Evolutionary conservation across 2,113 vertebrate genomes (phyloP).

Genomic region (Cisticola juncidis): DNA sequence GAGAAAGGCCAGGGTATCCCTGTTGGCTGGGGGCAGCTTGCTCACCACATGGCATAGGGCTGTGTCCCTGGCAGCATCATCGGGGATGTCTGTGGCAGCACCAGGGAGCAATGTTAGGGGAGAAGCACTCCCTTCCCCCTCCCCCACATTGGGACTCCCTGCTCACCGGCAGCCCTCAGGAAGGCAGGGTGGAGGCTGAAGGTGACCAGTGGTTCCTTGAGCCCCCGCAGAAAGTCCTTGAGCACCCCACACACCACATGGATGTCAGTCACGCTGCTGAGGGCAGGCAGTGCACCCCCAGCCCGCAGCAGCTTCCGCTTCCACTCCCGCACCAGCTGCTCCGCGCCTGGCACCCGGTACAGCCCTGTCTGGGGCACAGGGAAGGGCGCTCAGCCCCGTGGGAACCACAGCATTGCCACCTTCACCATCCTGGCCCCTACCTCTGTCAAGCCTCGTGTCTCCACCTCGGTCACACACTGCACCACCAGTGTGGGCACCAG

Average conservation of each 20-base stretch:
- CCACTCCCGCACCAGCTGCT: conserved; percentile 81
- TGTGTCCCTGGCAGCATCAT: conserved; percentile 63
- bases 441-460: conserved; percentile 81
- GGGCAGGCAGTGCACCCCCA: conserved; percentile 6
- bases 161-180: conserved; percentile 78
- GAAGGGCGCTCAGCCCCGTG: neutral
- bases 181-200: conserved; percentile 82
- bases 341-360: conserved; percentile 80
- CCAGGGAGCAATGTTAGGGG: neutral
- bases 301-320: conserved; percentile 70
- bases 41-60: conserved; percentile 69
- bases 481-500: conserved; percentile 76
- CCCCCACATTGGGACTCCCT: too few species aligned
- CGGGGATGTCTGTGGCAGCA: conserved; percentile 64
- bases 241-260: conserved; percentile 86
- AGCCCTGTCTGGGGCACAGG: conserved; percentile 74
- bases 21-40: conserved; percentile 79
- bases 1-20: conserved; percentile 84
- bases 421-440: neutral
- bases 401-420: accelerated
- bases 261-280: conserved; percentile 75
- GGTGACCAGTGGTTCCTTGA: conserved; percentile 84
- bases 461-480: conserved; percentile 85
- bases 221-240: conserved; percentile 85
- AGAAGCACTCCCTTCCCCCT: neutral